Evolutionary conservation across 2,888 invertebrate species (phyloP).

Genomic region (Caenorhabditis japonica): DNA sequence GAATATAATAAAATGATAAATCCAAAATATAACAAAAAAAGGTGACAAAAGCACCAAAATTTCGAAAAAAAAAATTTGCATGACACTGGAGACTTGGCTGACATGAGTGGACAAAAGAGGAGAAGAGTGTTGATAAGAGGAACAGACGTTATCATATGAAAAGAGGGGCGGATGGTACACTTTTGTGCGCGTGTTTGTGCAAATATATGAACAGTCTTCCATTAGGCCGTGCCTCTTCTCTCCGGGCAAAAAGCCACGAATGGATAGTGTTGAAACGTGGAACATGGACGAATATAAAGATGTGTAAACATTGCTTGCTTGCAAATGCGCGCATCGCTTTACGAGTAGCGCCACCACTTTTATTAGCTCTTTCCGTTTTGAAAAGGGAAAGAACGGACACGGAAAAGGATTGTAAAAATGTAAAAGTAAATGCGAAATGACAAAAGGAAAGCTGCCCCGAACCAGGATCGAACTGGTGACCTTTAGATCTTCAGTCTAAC

Average conservation of each 20-base stretch:
- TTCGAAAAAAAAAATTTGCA: slow-evolving; percentile 22
- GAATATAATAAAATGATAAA: too few relatives aligned
- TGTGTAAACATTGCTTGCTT: slow-evolving; percentile 40
- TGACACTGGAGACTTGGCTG: slow-evolving; percentile 6
- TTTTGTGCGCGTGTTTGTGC: slow-evolving; percentile 29
- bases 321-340: slow-evolving; percentile 26
- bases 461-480: slow-evolving; percentile 77
- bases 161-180: slow-evolving; percentile 7
- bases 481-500: slow-evolving; percentile 78
- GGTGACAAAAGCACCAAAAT: too few relatives aligned
- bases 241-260: slow-evolving; percentile 6
- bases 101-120: background rate
- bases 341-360: slow-evolving; percentile 26
- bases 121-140: slow-evolving; percentile 8
- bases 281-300: slow-evolving; percentile 43
- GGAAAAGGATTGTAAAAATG: too few relatives aligned
- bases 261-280: slow-evolving; percentile 35
- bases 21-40: too few relatives aligned
- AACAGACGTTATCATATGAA: slow-evolving; percentile 13
- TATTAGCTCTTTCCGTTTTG: slow-evolving; percentile 18
- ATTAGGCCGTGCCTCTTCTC: too few relatives aligned
- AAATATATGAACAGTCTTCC: slow-evolving; percentile 26
- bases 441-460: slow-evolving; percentile 26
- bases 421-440: too few relatives aligned
- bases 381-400: too few relatives aligned